Base-by-base conservation (phyloP, 2,888 invertebrate species). In the Patella depressa region DNA sequence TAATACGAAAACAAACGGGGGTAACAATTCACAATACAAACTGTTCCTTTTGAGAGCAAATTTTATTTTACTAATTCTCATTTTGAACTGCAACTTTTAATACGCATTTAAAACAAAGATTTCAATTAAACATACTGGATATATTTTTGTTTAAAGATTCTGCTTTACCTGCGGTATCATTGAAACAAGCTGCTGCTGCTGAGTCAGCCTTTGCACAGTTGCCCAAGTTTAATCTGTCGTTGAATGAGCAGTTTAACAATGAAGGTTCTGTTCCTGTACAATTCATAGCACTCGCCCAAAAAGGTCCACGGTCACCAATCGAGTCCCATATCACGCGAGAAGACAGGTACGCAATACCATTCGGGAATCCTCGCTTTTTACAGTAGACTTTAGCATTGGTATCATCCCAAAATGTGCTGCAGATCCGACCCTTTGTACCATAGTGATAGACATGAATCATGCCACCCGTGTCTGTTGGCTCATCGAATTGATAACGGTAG, bases 381-480 rank as follows among this genome's bases (percentile, higher is more conserved):
- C 89, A 89, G 70, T 86, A 78, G 2, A 88, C 87, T 0, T 71
- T 77, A 0, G 89, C 88, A 45, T 88, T 88, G 0, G 74, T 76
- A 74, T 87, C 86, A 45, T 83, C 85, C 86, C 87, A 88, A 71
- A 81, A 82, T 2, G 74, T 78, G 74, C 84, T 84, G 77, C 88
- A 88, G 19, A 88, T 94, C 93, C 88, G 94, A 72, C 87, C 88
- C 29, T 79, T 82, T 19, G 82, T 81, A 15, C 84, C 85, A 89
- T 55, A 90, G 90, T 53, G 91, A 0, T 78, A 81, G 11, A 87
- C 87, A 14, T 78, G 79, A 24, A 87, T 76, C 14, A 75, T 74
- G 3, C 81, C 82, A 71, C 72, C 59, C 2, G 54, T 59, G 1
- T 55, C 29, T 19, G 73, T 77, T 45, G 70, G 3, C 54, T 80